phyloP scores from a whole-genome alignment of 2,888 invertebrate genomes.

The Machimus rusticus region DNA sequence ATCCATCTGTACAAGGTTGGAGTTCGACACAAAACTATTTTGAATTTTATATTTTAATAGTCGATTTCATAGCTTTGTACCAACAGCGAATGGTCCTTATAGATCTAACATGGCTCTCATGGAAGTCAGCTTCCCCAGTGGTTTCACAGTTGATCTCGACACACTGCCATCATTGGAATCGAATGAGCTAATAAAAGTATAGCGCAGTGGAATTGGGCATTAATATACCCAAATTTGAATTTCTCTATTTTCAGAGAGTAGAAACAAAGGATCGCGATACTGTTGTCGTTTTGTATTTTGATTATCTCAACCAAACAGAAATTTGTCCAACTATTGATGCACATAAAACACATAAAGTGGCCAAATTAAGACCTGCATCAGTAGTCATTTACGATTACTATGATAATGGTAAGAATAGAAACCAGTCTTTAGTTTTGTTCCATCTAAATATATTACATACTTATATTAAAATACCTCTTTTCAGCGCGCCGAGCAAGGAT shows the following conservation, averaged over 20 bases:
- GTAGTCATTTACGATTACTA: constrained; percentile 91
- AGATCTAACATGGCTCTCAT: constrained; percentile 84
- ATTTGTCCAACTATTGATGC: constrained; percentile 89
- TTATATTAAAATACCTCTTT: neutral
- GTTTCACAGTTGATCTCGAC: constrained; percentile 84
- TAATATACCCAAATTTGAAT: neutral
- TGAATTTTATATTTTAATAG: too few relatives aligned
- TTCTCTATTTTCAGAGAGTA: constrained; percentile 63
- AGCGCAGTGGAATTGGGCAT: neutral
- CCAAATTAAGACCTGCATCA: constrained; percentile 84
- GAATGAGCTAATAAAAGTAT: constrained; percentile 64
- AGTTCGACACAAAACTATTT: too few relatives aligned
- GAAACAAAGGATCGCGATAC: constrained; percentile 73
- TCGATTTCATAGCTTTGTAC: constrained; percentile 54
- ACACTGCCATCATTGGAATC: constrained; percentile 73
- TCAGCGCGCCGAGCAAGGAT: constrained; percentile 81
- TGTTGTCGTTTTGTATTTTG: constrained; percentile 77
- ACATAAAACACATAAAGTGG: constrained; percentile 84
- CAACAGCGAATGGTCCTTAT: constrained; percentile 62
- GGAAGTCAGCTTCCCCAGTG: constrained; percentile 89
- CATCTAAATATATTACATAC: too few relatives aligned
- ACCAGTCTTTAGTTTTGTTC: too few relatives aligned
- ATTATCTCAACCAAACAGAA: constrained; percentile 72
- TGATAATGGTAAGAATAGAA: constrained; percentile 80
- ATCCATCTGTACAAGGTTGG: constrained; percentile 80